These are phyloP conservation scores for Chamaetylas fuelleborni DNA, from an alignment of 2,113 vertebrate genomes.

Conservation along the genomic window DNA sequence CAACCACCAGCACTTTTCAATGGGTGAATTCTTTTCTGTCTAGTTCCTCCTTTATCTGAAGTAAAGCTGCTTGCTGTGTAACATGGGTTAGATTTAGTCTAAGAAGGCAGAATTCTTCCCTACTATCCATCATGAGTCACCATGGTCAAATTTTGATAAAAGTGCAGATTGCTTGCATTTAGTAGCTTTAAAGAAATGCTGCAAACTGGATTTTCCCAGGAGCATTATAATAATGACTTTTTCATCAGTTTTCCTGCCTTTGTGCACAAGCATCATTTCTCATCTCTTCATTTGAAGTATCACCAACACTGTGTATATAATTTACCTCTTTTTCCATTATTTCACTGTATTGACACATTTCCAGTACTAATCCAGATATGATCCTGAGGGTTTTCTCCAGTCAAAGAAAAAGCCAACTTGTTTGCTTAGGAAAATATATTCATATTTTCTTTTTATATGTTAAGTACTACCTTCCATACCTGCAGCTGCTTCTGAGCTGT, in stretches of 20 bases:
- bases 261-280: not conserved
- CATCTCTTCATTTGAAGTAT: not conserved
- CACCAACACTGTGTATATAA: not conserved
- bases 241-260: not conserved
- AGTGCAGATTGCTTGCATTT: not conserved
- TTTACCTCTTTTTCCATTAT: not conserved
- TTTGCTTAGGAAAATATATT: not conserved
- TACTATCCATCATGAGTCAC: not conserved
- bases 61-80: not conserved
- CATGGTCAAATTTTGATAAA: not conserved
- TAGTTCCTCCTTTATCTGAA: not conserved
- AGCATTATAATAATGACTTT: not conserved
- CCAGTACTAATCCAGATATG: not conserved
- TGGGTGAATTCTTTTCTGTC: not conserved
- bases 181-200: not conserved
- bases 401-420: not conserved
- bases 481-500: not conserved
- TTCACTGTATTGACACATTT: not conserved
- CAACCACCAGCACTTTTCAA: not conserved
- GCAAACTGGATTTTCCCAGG: not conserved
- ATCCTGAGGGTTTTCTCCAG: not conserved
- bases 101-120: not conserved
- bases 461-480: not conserved
- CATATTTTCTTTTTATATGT: not conserved
- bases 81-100: not conserved